Evolutionary conservation across 2,888 invertebrate species (phyloP).

Genomic region (Agapostemon virescens): DNA sequence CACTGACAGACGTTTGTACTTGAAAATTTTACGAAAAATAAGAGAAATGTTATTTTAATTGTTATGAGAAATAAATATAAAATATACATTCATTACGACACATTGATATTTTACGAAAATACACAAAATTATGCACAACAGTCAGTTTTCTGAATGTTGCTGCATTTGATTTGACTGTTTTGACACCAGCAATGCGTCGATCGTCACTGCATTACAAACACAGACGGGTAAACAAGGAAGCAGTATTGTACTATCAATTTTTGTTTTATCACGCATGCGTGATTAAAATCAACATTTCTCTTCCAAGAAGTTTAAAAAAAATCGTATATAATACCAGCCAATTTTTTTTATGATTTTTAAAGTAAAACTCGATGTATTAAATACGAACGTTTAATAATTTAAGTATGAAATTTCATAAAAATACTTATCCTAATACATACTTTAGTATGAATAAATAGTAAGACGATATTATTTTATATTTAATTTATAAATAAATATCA

Average conservation of each 20-base stretch:
- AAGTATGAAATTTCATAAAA: not conserved
- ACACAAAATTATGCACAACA: not conserved
- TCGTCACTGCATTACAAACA: slow-evolving; percentile 35
- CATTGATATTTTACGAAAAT: slow-evolving; percentile 12
- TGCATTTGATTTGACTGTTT: slow-evolving; percentile 9
- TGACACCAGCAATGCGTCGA: not conserved
- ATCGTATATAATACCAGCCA: not conserved
- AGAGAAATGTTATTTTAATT: slow-evolving; percentile 18
- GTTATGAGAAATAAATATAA: slow-evolving; percentile 2
- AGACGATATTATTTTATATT: not conserved
- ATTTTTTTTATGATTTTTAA: not conserved
- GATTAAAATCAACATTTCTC: not conserved
- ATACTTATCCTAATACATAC: not conserved
- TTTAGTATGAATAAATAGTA: slow-evolving; percentile 5
- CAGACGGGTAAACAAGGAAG: not conserved
- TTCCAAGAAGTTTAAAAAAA: not conserved
- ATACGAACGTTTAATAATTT: not conserved
- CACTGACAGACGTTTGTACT: slow-evolving; percentile 12
- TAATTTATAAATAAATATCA: not conserved
- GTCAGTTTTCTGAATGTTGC: not conserved
- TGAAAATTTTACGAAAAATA: slow-evolving; percentile 3
- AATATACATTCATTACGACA: not conserved
- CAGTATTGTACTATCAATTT: slow-evolving; percentile 17
- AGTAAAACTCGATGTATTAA: not conserved
- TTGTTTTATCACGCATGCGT: slow-evolving; percentile 42